A percentile compares a stretch with the other conserved stretches of the same genome.
These are phyloP conservation scores for Cosmia pyralina DNA, from an alignment of 2,888 invertebrate species.

Conservation along the genomic window DNA sequence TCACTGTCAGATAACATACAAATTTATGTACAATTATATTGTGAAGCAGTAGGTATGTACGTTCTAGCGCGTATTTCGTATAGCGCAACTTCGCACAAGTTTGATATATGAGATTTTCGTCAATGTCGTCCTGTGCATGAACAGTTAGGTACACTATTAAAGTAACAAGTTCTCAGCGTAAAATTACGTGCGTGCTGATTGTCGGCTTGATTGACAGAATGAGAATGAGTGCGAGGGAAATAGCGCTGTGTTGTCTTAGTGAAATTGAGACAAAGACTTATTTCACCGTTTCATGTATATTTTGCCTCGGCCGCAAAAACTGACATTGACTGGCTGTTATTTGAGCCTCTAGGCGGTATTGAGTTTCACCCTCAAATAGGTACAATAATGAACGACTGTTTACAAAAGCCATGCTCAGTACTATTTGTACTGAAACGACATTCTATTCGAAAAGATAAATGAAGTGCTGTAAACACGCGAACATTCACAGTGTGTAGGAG, in stretches of 20 bases:
- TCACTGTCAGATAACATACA: slow-evolving; percentile 54
- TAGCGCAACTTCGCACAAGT: slow-evolving; percentile 57
- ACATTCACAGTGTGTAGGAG: slow-evolving; percentile 9
- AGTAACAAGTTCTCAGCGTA: slow-evolving; percentile 68
- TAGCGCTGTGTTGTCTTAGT: slow-evolving; percentile 40
- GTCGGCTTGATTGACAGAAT: slow-evolving; percentile 67
- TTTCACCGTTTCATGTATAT: slow-evolving; percentile 51
- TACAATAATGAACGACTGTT: slow-evolving; percentile 27
- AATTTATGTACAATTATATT: slow-evolving; percentile 42
- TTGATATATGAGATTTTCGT: slow-evolving; percentile 75
- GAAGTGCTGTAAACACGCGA: slow-evolving; percentile 10
- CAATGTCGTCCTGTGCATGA: slow-evolving; percentile 68
- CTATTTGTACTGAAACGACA: slow-evolving; percentile 43
- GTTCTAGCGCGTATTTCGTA: slow-evolving; percentile 36
- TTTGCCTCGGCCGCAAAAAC: slow-evolving; percentile 49
- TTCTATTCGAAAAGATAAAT: slow-evolving; percentile 22
- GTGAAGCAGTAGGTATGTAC: slow-evolving; percentile 29
- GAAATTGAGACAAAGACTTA: slow-evolving; percentile 59
- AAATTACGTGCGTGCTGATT: slow-evolving; percentile 62
- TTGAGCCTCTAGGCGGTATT: slow-evolving; percentile 46
- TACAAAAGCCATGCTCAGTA: slow-evolving; percentile 32
- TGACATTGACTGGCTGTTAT: slow-evolving; percentile 53
- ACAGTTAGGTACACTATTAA: slow-evolving; percentile 60
- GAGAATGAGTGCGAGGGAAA: slow-evolving; percentile 57
- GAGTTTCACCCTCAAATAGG: slow-evolving; percentile 49